phyloP scores from a whole-genome alignment of 1,140 invertebrate genomes.

The Pantala flavescens region DNA sequence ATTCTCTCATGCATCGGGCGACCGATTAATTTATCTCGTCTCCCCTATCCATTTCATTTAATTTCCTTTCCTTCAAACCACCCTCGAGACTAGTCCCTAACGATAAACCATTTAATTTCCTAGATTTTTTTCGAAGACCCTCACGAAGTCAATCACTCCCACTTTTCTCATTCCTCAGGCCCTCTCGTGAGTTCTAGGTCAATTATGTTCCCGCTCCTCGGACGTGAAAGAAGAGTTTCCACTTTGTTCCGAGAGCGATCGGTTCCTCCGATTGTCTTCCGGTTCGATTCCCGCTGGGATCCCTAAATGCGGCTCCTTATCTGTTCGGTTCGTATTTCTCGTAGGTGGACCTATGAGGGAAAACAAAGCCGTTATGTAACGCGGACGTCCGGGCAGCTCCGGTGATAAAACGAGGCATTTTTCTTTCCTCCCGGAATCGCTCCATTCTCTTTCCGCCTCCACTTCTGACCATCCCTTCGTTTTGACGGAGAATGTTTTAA shows the following conservation, averaged over 20 bases:
- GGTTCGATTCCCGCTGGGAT: background rate
- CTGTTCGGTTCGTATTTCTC: no score
- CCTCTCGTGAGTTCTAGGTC: background rate
- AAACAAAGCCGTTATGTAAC: background rate
- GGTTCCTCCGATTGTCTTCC: no score
- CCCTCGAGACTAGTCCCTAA: background rate
- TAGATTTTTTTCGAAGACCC: background rate
- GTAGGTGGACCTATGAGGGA: no score
- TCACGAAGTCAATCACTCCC: background rate
- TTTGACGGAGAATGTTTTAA: no score
- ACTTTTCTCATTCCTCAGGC: background rate
- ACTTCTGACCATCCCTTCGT: no score
- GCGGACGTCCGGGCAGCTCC: background rate
- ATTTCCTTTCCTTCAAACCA: background rate
- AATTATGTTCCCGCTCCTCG: background rate
- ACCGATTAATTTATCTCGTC: background rate
- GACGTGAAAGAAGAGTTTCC: no score
- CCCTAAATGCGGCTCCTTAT: no score
- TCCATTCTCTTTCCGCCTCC: no score
- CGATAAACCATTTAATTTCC: constrained; percentile 3
- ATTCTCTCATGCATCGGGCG: background rate
- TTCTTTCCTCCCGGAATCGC: no score
- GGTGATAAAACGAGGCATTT: background rate
- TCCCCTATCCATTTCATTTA: background rate
- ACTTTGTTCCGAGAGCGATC: no score